A percentile compares a stretch with the other conserved stretches of the same genome.
Evolutionary conservation across 2,797 vertebrate genomes (phyloP).

Genomic region (Loris lydekkerianus): DNA sequence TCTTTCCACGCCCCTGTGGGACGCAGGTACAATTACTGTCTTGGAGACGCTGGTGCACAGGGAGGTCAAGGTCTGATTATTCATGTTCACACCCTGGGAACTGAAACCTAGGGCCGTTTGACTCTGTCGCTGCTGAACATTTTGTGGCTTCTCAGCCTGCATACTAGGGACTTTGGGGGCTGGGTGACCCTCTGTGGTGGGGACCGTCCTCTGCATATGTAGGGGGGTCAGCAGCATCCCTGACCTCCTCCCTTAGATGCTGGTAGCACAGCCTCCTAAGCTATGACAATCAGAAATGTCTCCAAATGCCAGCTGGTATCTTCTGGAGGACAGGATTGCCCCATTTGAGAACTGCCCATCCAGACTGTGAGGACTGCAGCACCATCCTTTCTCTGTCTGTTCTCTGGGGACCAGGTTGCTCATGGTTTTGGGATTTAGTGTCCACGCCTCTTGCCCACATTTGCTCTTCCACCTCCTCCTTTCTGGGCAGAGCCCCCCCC

Average conservation of each 20-base stretch:
- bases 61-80: neutral
- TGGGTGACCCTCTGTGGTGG: neutral
- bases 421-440: neutral
- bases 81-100: neutral
- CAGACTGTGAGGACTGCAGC: neutral
- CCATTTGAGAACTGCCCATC: neutral
- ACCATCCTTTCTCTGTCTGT: neutral
- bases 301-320: neutral
- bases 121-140: accelerated
- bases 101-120: neutral
- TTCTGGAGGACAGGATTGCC: neutral
- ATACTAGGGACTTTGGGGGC: neutral
- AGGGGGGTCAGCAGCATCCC: neutral
- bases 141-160: accelerated
- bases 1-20: neutral
- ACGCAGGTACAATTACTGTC: neutral
- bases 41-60: neutral
- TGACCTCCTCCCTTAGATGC: neutral
- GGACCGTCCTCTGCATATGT: neutral
- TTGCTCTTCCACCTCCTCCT: neutral
- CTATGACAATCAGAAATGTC: neutral
- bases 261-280: too few relatives aligned
- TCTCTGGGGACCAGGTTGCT: neutral
- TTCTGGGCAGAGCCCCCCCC: neutral
- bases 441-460: neutral